Evolutionary conservation across 2,888 invertebrate genomes (phyloP).

Genomic region (Cerastis rubricosa): DNA sequence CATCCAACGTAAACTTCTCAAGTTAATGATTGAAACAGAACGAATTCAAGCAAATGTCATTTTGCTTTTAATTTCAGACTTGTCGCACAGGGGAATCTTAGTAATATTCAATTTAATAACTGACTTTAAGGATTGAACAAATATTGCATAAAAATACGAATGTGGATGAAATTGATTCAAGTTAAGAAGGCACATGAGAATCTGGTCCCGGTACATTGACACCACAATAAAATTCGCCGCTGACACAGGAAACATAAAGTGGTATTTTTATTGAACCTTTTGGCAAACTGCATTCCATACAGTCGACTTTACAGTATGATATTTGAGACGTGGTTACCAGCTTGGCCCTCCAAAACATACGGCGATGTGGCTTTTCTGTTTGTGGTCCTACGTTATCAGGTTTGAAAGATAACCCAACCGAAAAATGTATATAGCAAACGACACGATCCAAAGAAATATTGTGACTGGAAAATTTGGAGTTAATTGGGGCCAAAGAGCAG

Average conservation of each 20-base stretch:
- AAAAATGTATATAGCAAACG: constrained; percentile 38
- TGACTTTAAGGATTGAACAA: constrained; percentile 60
- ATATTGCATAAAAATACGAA: constrained; percentile 69
- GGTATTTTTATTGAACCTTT: constrained; percentile 87
- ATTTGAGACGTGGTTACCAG: constrained; percentile 70
- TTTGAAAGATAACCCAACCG: constrained; percentile 22
- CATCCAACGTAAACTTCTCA: constrained; percentile 31
- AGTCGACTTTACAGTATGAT: constrained; percentile 73
- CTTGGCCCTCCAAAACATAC: constrained; percentile 60
- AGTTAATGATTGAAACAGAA: constrained; percentile 53
- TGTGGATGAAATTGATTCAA: constrained; percentile 79
- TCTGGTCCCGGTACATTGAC: constrained; percentile 84
- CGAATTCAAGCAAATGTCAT: constrained; percentile 40
- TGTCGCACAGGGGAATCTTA: constrained; percentile 51
- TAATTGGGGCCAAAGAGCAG: constrained; percentile 46
- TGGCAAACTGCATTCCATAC: constrained; percentile 84
- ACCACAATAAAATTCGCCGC: constrained; percentile 85
- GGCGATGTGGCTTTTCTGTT: constrained; percentile 45
- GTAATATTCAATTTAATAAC: constrained; percentile 55
- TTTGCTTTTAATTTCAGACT: constrained; percentile 53
- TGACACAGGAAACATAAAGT: constrained; percentile 88
- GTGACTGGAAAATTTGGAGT: constrained; percentile 39
- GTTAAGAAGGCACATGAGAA: constrained; percentile 75
- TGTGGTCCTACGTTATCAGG: constrained; percentile 51
- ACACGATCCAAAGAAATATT: constrained; percentile 3